Evolutionary conservation across 2,797 vertebrate species (phyloP).

Genomic region (Cetoscarus ocellatus): DNA sequence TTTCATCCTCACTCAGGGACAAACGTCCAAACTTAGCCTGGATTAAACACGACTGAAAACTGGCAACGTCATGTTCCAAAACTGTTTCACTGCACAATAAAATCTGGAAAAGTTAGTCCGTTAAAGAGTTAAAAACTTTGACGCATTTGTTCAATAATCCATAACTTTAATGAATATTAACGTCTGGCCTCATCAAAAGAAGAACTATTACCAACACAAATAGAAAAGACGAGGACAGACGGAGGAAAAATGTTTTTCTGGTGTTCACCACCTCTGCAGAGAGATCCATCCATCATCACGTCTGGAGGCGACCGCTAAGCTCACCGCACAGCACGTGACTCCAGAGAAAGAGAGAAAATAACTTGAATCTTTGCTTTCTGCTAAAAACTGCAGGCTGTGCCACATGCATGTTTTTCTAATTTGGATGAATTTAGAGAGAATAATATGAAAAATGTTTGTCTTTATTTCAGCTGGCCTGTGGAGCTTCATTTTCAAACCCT

Average conservation of each 20-base stretch:
- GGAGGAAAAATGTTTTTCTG: slow-evolving; percentile 29
- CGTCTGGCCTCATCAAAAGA: neutral
- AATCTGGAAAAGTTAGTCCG: no score
- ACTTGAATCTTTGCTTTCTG: slow-evolving; percentile 19
- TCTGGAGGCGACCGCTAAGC: slow-evolving; percentile 43
- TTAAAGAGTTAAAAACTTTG: no score
- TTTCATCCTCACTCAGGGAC: neutral
- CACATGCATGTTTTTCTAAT: no score
- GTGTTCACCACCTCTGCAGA: slow-evolving; percentile 16
- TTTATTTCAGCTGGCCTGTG: no score
- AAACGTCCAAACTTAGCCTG: neutral
- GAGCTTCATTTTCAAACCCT: no score
- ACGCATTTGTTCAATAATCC: neutral
- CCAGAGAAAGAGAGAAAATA: slow-evolving; percentile 40
- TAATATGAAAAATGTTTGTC: no score
- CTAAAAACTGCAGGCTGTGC: no score
- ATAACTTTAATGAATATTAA: neutral
- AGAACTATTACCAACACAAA: slow-evolving; percentile 4
- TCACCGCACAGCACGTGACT: slow-evolving; percentile 62
- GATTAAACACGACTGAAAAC: neutral
- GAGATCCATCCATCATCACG: slow-evolving; percentile 65
- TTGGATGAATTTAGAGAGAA: no score
- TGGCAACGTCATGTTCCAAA: neutral
- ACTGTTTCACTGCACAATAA: neutral
- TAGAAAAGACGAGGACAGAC: slow-evolving; percentile 2